Base-by-base conservation (phyloP, 2,888 invertebrate species). In the Mesorhabditis spiculigera region DNA sequence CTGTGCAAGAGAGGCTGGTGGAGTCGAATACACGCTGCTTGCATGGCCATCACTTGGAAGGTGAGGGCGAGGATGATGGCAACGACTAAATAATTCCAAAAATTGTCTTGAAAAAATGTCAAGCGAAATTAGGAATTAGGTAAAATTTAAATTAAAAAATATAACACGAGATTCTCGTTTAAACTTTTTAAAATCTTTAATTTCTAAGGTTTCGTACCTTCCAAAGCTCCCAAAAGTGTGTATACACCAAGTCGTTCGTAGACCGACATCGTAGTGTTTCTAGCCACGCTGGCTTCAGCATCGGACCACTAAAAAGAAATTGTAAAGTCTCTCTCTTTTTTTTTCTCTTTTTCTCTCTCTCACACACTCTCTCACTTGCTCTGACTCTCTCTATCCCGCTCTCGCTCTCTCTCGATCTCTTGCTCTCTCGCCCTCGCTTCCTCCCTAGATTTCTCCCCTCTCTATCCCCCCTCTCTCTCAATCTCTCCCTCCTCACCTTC, bases 241-340 rank as follows among this genome's bases (percentile, higher is more conserved):
- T 89, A 89, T 42, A 89, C 87, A 4, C 87, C 86, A 5, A 89
- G 85, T 28, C 88, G 78, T 65, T 83, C 64, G 5, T 62, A 68
- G 8, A 71, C 16, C 58, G 58, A 13, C n/a, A 13, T 10, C 8
- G 10, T 50, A 10, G 58, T n/a, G 58, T 50, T 50, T 50, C n/a
- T 50, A 10, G 1, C 10, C n/a, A n/a, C 58, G 8, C 10, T 13
- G 8, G 58, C 58, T 50, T 10, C 58, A 13, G 58, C 8, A n/a
- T 50, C 58, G 58, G 58, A 50, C 58, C 58, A 50, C 1, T 2
- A n/a, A n/a, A 50, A 50, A 50, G n/a, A n/a, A n/a, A n/a, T n/a
- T n/a, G n/a, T n/a, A n/a, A n/a, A n/a, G n/a, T n/a, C n/a, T 50
- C n/a, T 50, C n/a, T 50, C 10, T 50, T 50, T 10, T 50, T 50